Percentiles rank a stretch among this genome's conserved stretches.
phyloP scores from a whole-genome alignment of 2,888 invertebrate genomes.

The Cacoxenus indagator region DNA sequence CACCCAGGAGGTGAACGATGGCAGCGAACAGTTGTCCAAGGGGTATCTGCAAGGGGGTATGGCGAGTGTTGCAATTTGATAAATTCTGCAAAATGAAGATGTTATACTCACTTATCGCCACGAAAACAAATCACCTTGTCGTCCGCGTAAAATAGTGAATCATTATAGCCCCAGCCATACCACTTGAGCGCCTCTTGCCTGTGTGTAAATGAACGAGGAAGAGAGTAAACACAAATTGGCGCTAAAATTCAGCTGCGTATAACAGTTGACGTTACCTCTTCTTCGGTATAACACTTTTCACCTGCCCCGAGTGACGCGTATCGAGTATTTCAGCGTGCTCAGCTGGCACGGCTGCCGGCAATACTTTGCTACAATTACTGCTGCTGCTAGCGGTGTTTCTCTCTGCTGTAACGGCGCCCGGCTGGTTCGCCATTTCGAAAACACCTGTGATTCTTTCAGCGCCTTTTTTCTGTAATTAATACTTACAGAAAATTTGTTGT shows the following conservation, averaged over 20 bases:
- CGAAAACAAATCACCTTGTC: constrained; percentile 79
- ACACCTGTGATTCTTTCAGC: background rate
- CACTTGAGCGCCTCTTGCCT: constrained; percentile 95
- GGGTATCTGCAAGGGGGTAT: constrained; percentile 77
- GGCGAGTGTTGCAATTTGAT: background rate
- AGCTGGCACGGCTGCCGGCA: constrained; percentile 35
- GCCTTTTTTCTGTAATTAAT: background rate
- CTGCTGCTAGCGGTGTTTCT: background rate
- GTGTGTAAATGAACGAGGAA: constrained; percentile 56
- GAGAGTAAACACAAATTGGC: background rate
- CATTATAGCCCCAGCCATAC: constrained; percentile 99
- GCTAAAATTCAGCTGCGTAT: background rate
- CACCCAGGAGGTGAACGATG: constrained; percentile 87
- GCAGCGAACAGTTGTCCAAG: constrained; percentile 78
- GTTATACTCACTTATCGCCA: constrained; percentile 83
- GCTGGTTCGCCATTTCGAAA: constrained; percentile 40
- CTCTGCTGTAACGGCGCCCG: constrained; percentile 47
- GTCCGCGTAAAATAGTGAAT: constrained; percentile 85
- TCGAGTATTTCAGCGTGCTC: constrained; percentile 46
- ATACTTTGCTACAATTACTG: background rate
- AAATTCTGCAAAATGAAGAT: too few species aligned
- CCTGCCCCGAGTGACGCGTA: constrained; percentile 56
- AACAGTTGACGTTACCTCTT: constrained; percentile 56
- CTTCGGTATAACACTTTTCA: constrained; percentile 67
- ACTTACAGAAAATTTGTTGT: constrained; percentile 5